These are phyloP conservation scores for Trissoscelio sp. DNA, from an alignment of 2,888 invertebrate genomes.

Conservation along the genomic window DNA sequence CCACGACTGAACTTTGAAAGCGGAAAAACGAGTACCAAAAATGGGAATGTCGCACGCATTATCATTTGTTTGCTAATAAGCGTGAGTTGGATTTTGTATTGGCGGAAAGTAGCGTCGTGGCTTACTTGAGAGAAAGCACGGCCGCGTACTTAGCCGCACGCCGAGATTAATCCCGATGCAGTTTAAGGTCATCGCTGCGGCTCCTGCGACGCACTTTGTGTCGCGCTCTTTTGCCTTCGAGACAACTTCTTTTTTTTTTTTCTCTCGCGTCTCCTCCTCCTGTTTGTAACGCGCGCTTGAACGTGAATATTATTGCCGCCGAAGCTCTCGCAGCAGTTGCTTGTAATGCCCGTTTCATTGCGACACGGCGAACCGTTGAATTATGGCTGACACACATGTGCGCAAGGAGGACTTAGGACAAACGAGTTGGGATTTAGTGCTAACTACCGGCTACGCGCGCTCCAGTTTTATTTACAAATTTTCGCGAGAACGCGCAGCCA, in stretches of 20 bases:
- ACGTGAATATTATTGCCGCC: conserved; percentile 64
- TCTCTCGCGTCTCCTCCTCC: background rate
- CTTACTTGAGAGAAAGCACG: conserved; percentile 53
- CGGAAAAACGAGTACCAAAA: background rate
- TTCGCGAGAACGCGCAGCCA: conserved; percentile 45
- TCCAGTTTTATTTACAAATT: conserved; percentile 55
- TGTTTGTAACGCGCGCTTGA: conserved; percentile 34
- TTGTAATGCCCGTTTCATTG: conserved; percentile 66
- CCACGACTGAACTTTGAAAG: too few species aligned
- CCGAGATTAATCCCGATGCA: conserved; percentile 59
- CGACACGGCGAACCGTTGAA: conserved; percentile 63
- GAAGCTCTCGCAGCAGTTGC: conserved; percentile 59
- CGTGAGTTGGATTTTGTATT: conserved; percentile 38
- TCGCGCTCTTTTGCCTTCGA: conserved; percentile 1
- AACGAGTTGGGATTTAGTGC: conserved; percentile 56
- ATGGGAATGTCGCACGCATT: conserved; percentile 11
- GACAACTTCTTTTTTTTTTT: background rate
- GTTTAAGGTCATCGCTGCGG: conserved; percentile 58
- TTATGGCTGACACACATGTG: conserved; percentile 62
- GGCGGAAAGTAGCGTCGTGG: conserved; percentile 23
- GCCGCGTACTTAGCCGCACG: conserved; percentile 50
- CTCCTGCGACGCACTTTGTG: conserved; percentile 31
- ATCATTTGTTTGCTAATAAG: conserved; percentile 53
- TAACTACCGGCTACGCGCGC: conserved; percentile 44
- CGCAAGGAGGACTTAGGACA: conserved; percentile 55